Conservation (phyloP, 2,797 vertebrate species). For the Psittacula derbiana region DNA sequence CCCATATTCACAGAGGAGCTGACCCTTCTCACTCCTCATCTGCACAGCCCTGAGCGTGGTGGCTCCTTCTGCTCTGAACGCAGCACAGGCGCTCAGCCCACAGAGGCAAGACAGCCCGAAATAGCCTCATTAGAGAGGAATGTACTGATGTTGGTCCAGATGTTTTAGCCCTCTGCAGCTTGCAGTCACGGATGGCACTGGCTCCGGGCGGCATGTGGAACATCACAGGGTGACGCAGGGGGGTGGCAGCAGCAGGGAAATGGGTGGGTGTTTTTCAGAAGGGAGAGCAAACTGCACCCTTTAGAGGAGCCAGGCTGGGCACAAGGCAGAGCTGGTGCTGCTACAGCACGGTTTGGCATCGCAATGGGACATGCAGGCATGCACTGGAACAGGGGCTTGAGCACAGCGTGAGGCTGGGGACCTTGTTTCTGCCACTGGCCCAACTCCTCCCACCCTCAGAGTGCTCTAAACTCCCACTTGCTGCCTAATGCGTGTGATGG, state of each 20-base stretch:
- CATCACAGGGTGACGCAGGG: accelerated
- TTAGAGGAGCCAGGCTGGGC: background rate
- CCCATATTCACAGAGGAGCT: accelerated
- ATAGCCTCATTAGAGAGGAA: background rate
- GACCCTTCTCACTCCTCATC: background rate
- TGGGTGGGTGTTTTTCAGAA: background rate
- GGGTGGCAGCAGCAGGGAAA: background rate
- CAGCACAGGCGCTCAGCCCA: background rate
- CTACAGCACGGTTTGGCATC: background rate
- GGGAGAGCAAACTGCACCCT: background rate
- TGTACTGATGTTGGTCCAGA: background rate
- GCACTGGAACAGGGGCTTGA: background rate
- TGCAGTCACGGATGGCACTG: background rate
- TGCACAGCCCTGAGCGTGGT: accelerated
- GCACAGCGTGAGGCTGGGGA: accelerated
- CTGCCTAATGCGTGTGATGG: background rate
- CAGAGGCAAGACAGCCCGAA: background rate
- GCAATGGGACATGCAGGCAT: accelerated
- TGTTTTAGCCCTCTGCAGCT: background rate
- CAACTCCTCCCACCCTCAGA: no score
- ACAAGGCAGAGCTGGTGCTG: background rate
- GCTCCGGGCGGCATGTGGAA: background rate
- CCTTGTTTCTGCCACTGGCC: background rate
- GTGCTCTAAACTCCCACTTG: background rate
- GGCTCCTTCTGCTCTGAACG: background rate